phyloP scores from a whole-genome alignment of 2,113 vertebrate species.

The Cochlearius cochlearius region DNA sequence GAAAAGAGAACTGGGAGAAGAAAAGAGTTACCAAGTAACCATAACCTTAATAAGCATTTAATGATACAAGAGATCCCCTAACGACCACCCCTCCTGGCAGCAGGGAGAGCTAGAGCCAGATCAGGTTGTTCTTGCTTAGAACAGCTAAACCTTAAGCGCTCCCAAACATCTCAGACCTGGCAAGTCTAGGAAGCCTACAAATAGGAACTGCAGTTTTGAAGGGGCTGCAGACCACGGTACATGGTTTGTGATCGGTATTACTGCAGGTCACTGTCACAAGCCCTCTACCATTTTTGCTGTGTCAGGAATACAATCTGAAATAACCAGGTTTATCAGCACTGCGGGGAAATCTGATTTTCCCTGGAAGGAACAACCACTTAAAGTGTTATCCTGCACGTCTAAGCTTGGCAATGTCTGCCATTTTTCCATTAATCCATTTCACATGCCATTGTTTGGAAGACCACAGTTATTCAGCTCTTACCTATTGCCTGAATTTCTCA shows the following conservation, averaged over 20 bases:
- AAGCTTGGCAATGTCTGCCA: background rate
- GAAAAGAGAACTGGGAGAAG: background rate
- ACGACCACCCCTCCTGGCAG: background rate
- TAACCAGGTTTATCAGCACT: background rate
- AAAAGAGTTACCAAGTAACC: background rate
- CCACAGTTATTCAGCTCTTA: background rate
- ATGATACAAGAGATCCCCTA: background rate
- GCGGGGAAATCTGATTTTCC: background rate
- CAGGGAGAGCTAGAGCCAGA: background rate
- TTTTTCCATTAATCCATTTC: background rate
- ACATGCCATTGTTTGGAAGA: background rate
- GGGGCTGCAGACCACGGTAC: fast-evolving
- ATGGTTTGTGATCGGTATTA: background rate
- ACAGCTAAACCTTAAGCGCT: background rate
- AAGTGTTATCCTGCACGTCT: background rate
- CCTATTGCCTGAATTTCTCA: background rate
- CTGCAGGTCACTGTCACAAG: background rate
- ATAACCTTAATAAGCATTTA: background rate
- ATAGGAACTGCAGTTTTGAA: background rate
- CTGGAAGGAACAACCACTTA: background rate
- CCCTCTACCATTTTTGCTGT: background rate
- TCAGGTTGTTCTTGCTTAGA: background rate
- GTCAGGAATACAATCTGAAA: background rate
- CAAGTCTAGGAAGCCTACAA: background rate
- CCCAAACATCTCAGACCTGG: background rate